A percentile compares a stretch with the other conserved stretches of the same genome.
These are phyloP conservation scores for Hylyphantes graminicola DNA, from an alignment of 1,140 invertebrate species.

Conservation along the genomic window DNA sequence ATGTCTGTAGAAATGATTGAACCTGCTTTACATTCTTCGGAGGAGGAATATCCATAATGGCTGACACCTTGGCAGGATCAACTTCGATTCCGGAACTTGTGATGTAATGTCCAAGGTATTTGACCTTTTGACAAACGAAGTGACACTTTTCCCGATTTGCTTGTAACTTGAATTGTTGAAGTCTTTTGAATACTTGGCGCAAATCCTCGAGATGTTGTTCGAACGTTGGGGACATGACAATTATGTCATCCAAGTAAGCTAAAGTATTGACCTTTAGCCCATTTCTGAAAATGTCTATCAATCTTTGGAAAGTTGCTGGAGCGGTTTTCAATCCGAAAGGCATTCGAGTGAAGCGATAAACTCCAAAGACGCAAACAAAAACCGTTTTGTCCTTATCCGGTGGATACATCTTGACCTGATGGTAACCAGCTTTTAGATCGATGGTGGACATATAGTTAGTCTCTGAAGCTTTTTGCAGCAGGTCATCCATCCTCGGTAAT, in stretches of 20 bases:
- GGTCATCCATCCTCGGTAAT: constrained; percentile 70
- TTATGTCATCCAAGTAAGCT: constrained; percentile 66
- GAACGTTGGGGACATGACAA: constrained; percentile 62
- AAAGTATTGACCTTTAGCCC: constrained; percentile 61
- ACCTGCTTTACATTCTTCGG: constrained; percentile 45
- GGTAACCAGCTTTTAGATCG: constrained; percentile 66
- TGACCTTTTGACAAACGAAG: constrained; percentile 27
- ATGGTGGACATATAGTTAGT: not conserved
- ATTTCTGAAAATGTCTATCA: constrained; percentile 66
- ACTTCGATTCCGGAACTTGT: constrained; percentile 5
- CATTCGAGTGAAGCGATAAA: constrained; percentile 65
- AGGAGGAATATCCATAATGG: constrained; percentile 24
- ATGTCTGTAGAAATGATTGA: constrained; percentile 27
- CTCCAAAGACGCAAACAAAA: constrained; percentile 62
- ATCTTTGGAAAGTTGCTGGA: constrained; percentile 66
- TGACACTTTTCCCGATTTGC: constrained; percentile 50
- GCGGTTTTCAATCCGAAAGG: constrained; percentile 68
- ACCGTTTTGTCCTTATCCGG: not conserved
- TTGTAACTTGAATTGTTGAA: constrained; percentile 18
- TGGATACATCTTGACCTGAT: constrained; percentile 64
- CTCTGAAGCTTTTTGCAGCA: not conserved
- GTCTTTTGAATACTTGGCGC: constrained; percentile 5
- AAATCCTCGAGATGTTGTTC: constrained; percentile 46
- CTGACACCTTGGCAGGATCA: constrained; percentile 8
- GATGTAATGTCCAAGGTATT: constrained; percentile 57